Evolutionary conservation across 1,140 invertebrate species (phyloP).

Genomic region (Nilaparvata lugens): DNA sequence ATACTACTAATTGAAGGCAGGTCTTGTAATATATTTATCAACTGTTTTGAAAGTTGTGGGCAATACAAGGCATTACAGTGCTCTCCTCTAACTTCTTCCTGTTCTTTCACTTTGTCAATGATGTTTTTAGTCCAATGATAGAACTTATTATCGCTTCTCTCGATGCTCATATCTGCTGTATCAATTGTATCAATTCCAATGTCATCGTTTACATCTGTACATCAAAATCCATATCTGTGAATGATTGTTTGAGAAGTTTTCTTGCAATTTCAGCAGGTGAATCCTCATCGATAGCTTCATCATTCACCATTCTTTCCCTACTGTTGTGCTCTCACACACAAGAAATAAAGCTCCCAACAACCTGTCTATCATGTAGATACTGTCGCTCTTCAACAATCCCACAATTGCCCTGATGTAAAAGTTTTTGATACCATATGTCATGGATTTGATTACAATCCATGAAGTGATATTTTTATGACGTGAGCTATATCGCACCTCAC

Average conservation of each 20-base stretch:
- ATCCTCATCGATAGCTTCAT: not conserved
- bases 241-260: not conserved
- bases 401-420: not conserved
- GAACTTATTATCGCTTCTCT: not conserved
- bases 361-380: not conserved
- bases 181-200: not conserved
- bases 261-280: not conserved
- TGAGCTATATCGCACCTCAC: conserved; percentile 18
- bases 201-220: not conserved
- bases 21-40: not conserved
- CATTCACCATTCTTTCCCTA: not conserved
- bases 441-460: not conserved
- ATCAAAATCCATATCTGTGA: not conserved
- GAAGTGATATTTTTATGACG: conserved; percentile 19
- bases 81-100: not conserved
- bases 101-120: not conserved
- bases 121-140: not conserved
- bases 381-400: too few relatives aligned
- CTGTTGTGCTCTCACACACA: not conserved
- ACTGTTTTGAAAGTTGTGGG: not conserved
- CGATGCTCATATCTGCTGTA: not conserved
- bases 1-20: not conserved
- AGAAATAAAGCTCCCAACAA: not conserved
- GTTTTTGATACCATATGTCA: not conserved
- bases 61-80: conserved; percentile 1